phyloP scores from a whole-genome alignment of 2,888 invertebrate genomes.

The Priocnemis perturbator region DNA sequence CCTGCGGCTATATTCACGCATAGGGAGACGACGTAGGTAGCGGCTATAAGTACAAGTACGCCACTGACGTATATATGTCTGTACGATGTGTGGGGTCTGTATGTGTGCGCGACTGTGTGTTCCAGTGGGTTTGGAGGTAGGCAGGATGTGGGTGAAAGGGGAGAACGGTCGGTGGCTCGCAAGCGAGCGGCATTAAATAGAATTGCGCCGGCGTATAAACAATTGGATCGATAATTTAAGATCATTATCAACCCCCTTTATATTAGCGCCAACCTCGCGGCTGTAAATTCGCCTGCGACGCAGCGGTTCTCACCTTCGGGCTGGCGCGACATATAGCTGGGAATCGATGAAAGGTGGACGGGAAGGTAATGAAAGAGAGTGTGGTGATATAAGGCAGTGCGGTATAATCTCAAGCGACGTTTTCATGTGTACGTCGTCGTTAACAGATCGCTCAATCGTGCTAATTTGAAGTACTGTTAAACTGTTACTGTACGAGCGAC shows the following conservation, averaged over 20 bases:
- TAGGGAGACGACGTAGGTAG: slow-evolving; percentile 50
- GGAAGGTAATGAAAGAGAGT: neutral
- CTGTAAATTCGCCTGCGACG: slow-evolving; percentile 63
- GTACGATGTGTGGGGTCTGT: slow-evolving; percentile 5
- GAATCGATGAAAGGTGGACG: slow-evolving; percentile 8
- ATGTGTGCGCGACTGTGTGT: slow-evolving; percentile 19
- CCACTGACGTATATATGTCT: slow-evolving; percentile 5
- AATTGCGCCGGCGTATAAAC: slow-evolving; percentile 73
- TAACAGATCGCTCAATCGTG: neutral
- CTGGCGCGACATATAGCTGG: neutral
- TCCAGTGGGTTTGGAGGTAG: slow-evolving; percentile 16
- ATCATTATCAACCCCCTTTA: slow-evolving; percentile 72
- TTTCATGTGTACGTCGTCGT: neutral
- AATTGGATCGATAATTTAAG: slow-evolving; percentile 75
- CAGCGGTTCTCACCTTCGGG: slow-evolving; percentile 60
- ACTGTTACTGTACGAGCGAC: too few species aligned
- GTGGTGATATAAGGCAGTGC: neutral
- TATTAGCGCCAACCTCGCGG: slow-evolving; percentile 67
- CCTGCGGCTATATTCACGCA: slow-evolving; percentile 42
- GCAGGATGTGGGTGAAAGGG: slow-evolving; percentile 1
- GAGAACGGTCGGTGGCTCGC: slow-evolving; percentile 50
- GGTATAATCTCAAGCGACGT: neutral
- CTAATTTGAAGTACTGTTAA: too few species aligned
- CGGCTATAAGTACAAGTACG: slow-evolving; percentile 38
- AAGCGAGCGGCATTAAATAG: slow-evolving; percentile 67